A percentile compares a stretch with the other conserved stretches of the same genome.
phyloP scores from a whole-genome alignment of 2,113 vertebrate species.

The Clarias macrocephalus region DNA sequence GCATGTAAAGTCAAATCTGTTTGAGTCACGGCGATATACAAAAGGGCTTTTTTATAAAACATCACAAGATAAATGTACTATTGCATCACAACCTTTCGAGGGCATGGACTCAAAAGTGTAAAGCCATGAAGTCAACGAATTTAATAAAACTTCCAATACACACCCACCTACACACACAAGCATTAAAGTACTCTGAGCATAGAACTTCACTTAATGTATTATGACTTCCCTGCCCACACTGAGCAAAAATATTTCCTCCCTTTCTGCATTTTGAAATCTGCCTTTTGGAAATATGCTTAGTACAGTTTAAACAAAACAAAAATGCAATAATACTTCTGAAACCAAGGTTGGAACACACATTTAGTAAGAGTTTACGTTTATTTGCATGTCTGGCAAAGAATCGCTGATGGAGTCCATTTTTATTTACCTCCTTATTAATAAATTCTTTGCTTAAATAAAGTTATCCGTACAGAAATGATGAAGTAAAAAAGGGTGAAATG shows the following conservation, averaged over 20 bases:
- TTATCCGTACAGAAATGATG: constrained; percentile 80
- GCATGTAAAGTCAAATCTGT: not conserved
- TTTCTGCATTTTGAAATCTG: constrained; percentile 21
- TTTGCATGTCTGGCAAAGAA: constrained; percentile 48
- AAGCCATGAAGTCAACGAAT: constrained; percentile 32
- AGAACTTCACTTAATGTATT: constrained; percentile 26
- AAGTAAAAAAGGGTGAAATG: constrained; percentile 70
- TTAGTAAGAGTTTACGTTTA: constrained; percentile 44
- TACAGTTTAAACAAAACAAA: constrained; percentile 44
- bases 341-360: constrained; percentile 40
- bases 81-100: constrained; percentile 37
- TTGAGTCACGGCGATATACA: constrained; percentile 2
- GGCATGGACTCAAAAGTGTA: constrained; percentile 22
- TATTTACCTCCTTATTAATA: constrained; percentile 65
- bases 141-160: constrained; percentile 20
- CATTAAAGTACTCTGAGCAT: not conserved
- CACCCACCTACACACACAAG: not conserved
- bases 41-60: constrained; percentile 1
- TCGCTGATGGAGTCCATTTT: constrained; percentile 10
- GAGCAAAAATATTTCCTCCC: constrained; percentile 21
- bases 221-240: constrained; percentile 24
- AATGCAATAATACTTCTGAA: constrained; percentile 40
- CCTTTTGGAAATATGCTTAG: constrained; percentile 42
- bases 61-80: constrained; percentile 44
- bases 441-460: constrained; percentile 78